A percentile compares a stretch with the other conserved stretches of the same genome.
phyloP scores from a whole-genome alignment of 2,888 invertebrate species.

The Clivina fossor region DNA sequence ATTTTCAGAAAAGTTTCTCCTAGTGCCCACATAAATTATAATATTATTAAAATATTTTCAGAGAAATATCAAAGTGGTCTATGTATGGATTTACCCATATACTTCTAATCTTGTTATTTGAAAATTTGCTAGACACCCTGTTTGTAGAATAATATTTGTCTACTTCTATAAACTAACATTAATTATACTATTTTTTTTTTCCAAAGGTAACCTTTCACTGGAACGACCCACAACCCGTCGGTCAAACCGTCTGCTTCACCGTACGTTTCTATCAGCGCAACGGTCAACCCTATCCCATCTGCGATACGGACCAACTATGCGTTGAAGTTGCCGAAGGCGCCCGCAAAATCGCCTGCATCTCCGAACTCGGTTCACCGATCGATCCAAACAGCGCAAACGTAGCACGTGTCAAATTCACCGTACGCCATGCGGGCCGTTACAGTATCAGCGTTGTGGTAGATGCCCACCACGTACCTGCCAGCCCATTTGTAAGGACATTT shows the following conservation, averaged over 20 bases:
- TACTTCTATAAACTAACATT: too few species aligned
- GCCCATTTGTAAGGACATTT: constrained; percentile 83
- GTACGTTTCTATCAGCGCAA: constrained; percentile 90
- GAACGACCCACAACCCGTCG: constrained; percentile 87
- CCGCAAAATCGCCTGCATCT: constrained; percentile 79
- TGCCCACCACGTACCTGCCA: constrained; percentile 78
- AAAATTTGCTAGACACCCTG: too few species aligned
- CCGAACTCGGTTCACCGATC: constrained; percentile 84
- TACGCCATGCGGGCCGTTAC: constrained; percentile 87
- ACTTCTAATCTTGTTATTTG: too few species aligned
- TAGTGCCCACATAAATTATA: too few species aligned
- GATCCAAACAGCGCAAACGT: constrained; percentile 84
- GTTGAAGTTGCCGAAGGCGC: constrained; percentile 86
- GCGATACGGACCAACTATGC: constrained; percentile 87
- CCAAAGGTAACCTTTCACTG: constrained; percentile 87
- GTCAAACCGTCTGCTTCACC: constrained; percentile 88
- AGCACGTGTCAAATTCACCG: constrained; percentile 88
- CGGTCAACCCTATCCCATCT: constrained; percentile 92
- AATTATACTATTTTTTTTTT: too few species aligned
- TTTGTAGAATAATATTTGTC: too few species aligned
- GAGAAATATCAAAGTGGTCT: too few species aligned
- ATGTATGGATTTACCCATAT: too few species aligned
- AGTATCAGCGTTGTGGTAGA: constrained; percentile 82
- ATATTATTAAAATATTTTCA: too few species aligned
- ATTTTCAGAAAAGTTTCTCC: too few species aligned